phyloP scores from a whole-genome alignment of 1,140 invertebrate species.

The Brevipalpus yothersi region DNA sequence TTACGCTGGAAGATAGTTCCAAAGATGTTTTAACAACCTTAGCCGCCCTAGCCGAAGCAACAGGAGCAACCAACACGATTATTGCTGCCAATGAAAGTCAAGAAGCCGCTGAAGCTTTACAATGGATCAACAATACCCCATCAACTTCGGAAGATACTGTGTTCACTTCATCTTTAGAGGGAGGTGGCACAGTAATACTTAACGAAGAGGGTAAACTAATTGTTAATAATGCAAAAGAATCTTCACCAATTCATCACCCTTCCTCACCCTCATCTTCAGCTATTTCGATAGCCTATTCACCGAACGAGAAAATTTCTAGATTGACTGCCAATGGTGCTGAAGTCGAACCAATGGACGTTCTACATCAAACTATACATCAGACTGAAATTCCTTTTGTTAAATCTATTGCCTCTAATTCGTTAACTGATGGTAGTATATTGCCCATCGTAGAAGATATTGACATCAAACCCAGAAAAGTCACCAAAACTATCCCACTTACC shows the following conservation, averaged over 20 bases:
- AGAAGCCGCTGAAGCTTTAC: conserved; percentile 22
- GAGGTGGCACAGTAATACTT: conserved; percentile 45
- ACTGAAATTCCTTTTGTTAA: no score
- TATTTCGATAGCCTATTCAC: not conserved
- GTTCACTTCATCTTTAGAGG: conserved; percentile 47
- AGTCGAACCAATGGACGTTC: no score
- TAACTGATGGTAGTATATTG: no score
- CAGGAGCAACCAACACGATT: conserved; percentile 15
- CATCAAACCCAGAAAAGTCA: no score
- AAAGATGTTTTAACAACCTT: conserved; percentile 19
- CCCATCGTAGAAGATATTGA: no score
- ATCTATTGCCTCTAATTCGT: no score
- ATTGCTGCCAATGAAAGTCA: not conserved
- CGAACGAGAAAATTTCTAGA: not conserved
- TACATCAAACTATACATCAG: no score
- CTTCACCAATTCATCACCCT: not conserved
- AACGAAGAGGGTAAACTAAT: conserved; percentile 51
- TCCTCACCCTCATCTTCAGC: not conserved
- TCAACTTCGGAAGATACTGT: conserved; percentile 47
- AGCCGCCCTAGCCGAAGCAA: conserved; percentile 23
- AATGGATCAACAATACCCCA: conserved; percentile 47
- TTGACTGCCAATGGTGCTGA: no score
- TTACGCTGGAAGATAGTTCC: not conserved
- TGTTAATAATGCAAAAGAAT: conserved; percentile 30
- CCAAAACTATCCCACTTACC: no score